A percentile compares a stretch with the other conserved stretches of the same genome.
Conservation (phyloP, 1,140 invertebrate genomes). For the Nephotettix cincticeps region DNA sequence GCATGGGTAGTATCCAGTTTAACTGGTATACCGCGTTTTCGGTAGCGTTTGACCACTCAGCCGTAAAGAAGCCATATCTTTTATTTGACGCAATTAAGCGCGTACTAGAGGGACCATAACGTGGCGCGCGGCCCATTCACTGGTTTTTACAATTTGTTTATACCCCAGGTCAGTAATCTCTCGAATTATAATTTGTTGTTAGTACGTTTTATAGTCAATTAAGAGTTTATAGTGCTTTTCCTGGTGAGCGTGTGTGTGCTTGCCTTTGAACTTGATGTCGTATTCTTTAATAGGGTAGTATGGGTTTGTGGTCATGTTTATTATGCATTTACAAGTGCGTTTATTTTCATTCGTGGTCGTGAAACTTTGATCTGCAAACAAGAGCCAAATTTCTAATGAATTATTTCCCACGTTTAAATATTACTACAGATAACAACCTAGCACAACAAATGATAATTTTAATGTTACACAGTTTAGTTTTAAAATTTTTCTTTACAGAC, state of each 20-base stretch:
- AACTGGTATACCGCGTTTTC: background rate
- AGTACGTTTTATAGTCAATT: slow-evolving; percentile 12
- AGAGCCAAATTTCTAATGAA: too few relatives aligned
- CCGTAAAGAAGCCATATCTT: slow-evolving; percentile 15
- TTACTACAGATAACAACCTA: too few relatives aligned
- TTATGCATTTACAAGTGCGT: too few relatives aligned
- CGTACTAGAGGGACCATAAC: slow-evolving; percentile 6
- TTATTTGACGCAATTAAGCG: slow-evolving; percentile 14
- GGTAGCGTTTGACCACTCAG: background rate
- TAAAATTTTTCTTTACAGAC: too few relatives aligned
- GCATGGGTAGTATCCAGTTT: background rate
- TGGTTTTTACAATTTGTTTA: slow-evolving; percentile 13
- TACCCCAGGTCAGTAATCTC: slow-evolving; percentile 3
- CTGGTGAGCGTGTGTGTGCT: background rate
- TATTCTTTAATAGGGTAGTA: too few relatives aligned
- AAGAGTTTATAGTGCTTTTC: slow-evolving; percentile 1
- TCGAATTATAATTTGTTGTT: slow-evolving; percentile 21
- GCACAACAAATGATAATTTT: too few relatives aligned
- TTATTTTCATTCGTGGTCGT: too few relatives aligned
- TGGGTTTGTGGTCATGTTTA: too few relatives aligned
- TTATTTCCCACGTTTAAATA: too few relatives aligned
- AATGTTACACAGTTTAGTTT: too few relatives aligned
- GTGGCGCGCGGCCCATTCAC: background rate
- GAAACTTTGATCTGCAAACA: too few relatives aligned
- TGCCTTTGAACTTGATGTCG: background rate